phyloP scores from a whole-genome alignment of 2,888 invertebrate genomes.

The Dynastes maya region DNA sequence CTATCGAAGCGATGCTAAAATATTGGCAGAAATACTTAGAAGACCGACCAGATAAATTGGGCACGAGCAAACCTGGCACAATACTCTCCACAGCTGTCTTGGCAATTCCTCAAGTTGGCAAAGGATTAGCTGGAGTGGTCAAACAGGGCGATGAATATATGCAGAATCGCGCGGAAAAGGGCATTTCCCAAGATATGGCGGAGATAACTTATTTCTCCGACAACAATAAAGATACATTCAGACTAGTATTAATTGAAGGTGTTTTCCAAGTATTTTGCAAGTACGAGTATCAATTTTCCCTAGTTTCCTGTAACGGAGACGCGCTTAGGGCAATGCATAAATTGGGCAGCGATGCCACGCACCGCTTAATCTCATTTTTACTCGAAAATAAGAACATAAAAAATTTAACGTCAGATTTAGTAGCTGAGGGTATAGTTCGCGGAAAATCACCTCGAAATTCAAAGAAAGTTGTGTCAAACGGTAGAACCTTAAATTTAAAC shows the following conservation, averaged over 20 bases:
- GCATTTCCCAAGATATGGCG: conserved; percentile 43
- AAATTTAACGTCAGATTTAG: conserved; percentile 44
- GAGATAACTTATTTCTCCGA: conserved; percentile 50
- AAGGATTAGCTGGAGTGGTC: conserved; percentile 39
- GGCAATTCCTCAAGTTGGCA: conserved; percentile 51
- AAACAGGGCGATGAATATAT: conserved; percentile 49
- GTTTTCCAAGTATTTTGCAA: conserved; percentile 52
- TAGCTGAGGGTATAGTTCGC: conserved; percentile 47
- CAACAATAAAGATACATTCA: conserved; percentile 48
- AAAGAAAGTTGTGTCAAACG: conserved; percentile 49
- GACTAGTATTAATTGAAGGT: conserved; percentile 47
- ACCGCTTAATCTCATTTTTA: conserved; percentile 49
- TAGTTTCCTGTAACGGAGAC: conserved; percentile 52
- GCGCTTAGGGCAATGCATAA: conserved; percentile 53
- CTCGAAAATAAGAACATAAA: conserved; percentile 38
- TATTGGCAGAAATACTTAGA: conserved; percentile 52
- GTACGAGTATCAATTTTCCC: conserved; percentile 52
- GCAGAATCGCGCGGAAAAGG: conserved; percentile 47
- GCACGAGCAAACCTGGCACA: conserved; percentile 47
- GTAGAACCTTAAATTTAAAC: conserved; percentile 46
- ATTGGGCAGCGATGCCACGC: conserved; percentile 51
- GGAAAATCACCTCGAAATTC: conserved; percentile 49
- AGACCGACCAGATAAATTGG: conserved; percentile 45
- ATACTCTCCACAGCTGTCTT: conserved; percentile 42
- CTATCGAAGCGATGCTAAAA: conserved; percentile 51